Base-by-base conservation (phyloP, 2,888 invertebrate species). In the Acrobasis suavella region DNA sequence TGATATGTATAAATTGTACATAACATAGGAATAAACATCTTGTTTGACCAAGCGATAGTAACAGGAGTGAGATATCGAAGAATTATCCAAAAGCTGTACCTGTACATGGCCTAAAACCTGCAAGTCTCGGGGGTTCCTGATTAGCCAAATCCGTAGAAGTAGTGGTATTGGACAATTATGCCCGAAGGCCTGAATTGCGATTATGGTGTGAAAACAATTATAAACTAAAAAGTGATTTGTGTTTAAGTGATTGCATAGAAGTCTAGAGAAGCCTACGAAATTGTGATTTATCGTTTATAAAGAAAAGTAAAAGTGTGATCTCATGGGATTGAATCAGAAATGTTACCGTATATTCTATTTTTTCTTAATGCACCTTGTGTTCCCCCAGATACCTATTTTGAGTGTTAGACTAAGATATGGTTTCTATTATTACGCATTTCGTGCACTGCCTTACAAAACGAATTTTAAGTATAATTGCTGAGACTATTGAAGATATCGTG, bases 261-360 rank as follows among this genome's bases (percentile, higher is more conserved):
- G 69, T 77, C 66, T 82, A 81, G 77, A 80, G 79, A 76, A 86
- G 83, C 84, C 85, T 86, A 81, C 71, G 66, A 79, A 85, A 85
- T 78, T 87, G 86, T 87, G 87, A 89, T 89, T 83, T 81, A 82
- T 81, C 76, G 72, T 78, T 81, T 80, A 73, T 76, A 78, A 73
- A 70, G 74, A 72, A 76, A 75, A 78, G 76, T 75, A 75, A 78
- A 80, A 73, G 75, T 78, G 85, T 89, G 91, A 90, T 90, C 91
- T 89, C 89, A 86, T 80, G 76, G 77, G 78, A 84, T 83, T 83
- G 76, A 80, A 77, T 77, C 73, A 73, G 72, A 69, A 72, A 73
- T 77, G 80, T 81, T 81, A 79, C 76, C 75, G 69, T 69, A 62
- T 64, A 63, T 65, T 66, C 62, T 62, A 65, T 60, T 62, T 56